A percentile compares a stretch with the other conserved stretches of the same genome.
Conservation (phyloP, 2,113 vertebrate species). For the Lagenorhynchus albirostris region DNA sequence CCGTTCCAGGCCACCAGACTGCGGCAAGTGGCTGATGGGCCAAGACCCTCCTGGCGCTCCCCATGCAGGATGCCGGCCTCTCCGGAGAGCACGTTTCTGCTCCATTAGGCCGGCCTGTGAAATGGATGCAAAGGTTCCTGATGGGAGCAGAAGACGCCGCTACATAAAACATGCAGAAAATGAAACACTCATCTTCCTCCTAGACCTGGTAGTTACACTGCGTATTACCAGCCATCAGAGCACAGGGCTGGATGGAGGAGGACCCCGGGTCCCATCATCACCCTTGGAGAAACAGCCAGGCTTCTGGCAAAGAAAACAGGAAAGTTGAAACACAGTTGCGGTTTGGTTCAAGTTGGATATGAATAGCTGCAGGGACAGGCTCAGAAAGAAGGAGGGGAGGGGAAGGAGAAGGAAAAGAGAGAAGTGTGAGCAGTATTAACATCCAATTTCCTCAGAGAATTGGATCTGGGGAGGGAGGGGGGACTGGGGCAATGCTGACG, state of each 20-base stretch:
- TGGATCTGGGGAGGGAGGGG: background rate
- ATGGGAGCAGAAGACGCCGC: constrained; percentile 66
- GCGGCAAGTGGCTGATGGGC: background rate
- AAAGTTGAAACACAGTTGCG: constrained; percentile 56
- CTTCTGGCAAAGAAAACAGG: constrained; percentile 67
- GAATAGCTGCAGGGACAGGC: constrained; percentile 65
- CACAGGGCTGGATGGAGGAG: background rate
- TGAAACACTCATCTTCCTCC: constrained; percentile 75
- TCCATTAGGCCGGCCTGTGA: constrained; percentile 75
- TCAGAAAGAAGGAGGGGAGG: constrained; percentile 2
- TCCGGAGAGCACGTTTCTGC: constrained; percentile 70
- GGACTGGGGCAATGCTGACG: background rate
- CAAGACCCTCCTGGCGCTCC: background rate
- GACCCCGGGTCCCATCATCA: background rate
- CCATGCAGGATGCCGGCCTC: fast-evolving
- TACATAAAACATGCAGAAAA: constrained; percentile 75
- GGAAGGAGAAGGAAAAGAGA: background rate
- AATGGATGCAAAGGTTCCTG: constrained; percentile 71
- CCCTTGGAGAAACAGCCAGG: constrained; percentile 34
- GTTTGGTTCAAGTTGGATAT: constrained; percentile 77
- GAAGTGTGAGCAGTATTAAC: constrained; percentile 24
- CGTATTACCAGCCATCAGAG: constrained; percentile 66
- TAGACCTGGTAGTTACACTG: constrained; percentile 59
- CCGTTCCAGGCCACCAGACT: background rate
- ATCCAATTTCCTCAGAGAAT: constrained; percentile 40